Evolutionary conservation across 2,113 vertebrate genomes (phyloP), one percentile per base, ranked within the genome.

Genomic region (Thomomys bottae): DNA sequence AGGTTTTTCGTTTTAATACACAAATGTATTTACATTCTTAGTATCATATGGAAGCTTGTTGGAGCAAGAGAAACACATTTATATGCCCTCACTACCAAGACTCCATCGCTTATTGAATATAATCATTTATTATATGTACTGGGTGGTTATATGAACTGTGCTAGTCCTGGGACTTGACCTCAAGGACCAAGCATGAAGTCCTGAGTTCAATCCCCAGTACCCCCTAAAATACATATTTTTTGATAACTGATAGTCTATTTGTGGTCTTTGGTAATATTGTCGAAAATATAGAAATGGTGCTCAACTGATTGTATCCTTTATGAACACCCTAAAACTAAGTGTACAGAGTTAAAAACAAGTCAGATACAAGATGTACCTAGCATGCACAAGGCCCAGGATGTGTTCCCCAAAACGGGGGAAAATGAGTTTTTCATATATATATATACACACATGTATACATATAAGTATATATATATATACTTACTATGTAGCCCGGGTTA

Each of bases 21-120:
- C 42, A 57, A 12, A 87, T 73, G 30, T 23, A 82, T 24, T n/a
- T 90, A 49, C 28, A 81, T 83, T 93, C 66, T 88, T n/a, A 86
- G 26, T 36, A 9, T 84, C 73, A 73, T 26, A 28, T 40, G n/a
- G 61, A 81, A 67, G 23, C 6, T 90, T 6, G 77, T 77, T 87
- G 76, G 57, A 85, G 40, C 23, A 63, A 80, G 68, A 90, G 45
- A 93, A 91, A 57, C 12, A 84, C 40, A 34, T 28, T 36, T 88
- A 30, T 17, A 3, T 63, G 30, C 24, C 42, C 34, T 81, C 38
- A 38, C 49, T 63, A 6, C 26, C 24, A 14, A 45, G 32, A 24
- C 36, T n/a, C 79, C 72, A 24, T 45, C 38, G 10, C 32, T 86
- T 21, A 7, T 23, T 12, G 5, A 61, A 6, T 24, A 21, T 6